A percentile compares a stretch with the other conserved stretches of the same genome.
These are phyloP conservation scores for Noctua comes DNA, from an alignment of 2,888 invertebrate species.

Conservation along the genomic window DNA sequence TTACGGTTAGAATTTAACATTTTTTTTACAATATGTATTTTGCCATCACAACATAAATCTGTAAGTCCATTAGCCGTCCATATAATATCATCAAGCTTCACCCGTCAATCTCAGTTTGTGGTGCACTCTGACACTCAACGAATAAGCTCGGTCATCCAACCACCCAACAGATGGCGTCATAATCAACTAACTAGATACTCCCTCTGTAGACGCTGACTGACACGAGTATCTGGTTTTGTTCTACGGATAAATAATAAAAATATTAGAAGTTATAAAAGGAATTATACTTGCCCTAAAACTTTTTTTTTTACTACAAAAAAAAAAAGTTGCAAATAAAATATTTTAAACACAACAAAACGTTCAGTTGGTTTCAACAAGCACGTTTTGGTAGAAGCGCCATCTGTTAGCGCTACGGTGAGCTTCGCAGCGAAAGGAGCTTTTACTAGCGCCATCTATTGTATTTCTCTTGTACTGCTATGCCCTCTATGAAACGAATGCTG, in stretches of 20 bases:
- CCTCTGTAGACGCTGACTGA: not conserved
- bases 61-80: constrained; percentile 3
- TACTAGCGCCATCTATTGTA: constrained; percentile 67
- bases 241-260: not conserved
- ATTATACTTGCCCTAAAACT: not conserved
- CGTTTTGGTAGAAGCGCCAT: constrained; percentile 51
- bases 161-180: constrained; percentile 45
- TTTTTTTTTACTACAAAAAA: not conserved
- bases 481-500: constrained; percentile 43
- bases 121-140: constrained; percentile 4
- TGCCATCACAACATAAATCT: not conserved
- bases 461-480: constrained; percentile 46
- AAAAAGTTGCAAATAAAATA: not conserved
- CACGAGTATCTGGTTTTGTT: not conserved
- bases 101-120: constrained; percentile 30
- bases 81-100: constrained; percentile 15
- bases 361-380: not conserved
- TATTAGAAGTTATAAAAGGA: not conserved
- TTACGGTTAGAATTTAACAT: constrained; percentile 12
- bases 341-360: not conserved
- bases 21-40: not conserved
- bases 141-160: not conserved
- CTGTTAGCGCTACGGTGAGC: constrained; percentile 40
- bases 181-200: constrained; percentile 11
- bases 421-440: constrained; percentile 15